These are phyloP conservation scores for Sebastes matsubarae DNA, from an alignment of 2,797 vertebrate species.

Conservation along the genomic window DNA sequence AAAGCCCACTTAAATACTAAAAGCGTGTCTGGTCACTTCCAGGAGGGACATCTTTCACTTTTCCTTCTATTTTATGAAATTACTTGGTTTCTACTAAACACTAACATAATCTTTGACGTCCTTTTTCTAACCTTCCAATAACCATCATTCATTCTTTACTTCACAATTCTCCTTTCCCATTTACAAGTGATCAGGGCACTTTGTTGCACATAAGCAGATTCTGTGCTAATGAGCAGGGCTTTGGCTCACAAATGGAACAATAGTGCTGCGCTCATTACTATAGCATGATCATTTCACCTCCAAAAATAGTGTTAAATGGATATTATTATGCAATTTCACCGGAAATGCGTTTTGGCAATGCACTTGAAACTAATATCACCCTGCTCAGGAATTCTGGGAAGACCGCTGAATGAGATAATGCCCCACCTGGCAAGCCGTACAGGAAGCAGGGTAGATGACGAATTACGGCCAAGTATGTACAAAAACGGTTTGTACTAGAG, in stretches of 20 bases:
- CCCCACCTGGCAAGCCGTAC: background rate
- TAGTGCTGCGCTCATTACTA: background rate
- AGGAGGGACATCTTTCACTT: background rate
- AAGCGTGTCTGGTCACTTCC: background rate
- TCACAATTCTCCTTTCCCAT: background rate
- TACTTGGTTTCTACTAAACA: background rate
- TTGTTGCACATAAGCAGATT: constrained; percentile 35
- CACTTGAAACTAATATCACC: background rate
- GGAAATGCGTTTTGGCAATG: background rate
- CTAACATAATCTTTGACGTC: background rate
- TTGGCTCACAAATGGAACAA: constrained; percentile 11
- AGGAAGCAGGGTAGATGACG: background rate
- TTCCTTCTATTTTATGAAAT: background rate
- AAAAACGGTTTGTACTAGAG: background rate
- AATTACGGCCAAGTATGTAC: background rate
- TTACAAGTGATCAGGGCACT: background rate
- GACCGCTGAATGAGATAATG: background rate
- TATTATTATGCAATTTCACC: background rate
- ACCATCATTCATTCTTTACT: background rate
- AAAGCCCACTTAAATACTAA: background rate
- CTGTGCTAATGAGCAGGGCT: constrained; percentile 24
- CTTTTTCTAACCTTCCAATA: background rate
- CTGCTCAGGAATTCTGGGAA: background rate
- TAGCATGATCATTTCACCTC: background rate
- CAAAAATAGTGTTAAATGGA: background rate